Evolutionary conservation across 37 sponge, comb jelly and placozoan species (phyloP).

Genomic region (Chondrosia reniformis): DNA sequence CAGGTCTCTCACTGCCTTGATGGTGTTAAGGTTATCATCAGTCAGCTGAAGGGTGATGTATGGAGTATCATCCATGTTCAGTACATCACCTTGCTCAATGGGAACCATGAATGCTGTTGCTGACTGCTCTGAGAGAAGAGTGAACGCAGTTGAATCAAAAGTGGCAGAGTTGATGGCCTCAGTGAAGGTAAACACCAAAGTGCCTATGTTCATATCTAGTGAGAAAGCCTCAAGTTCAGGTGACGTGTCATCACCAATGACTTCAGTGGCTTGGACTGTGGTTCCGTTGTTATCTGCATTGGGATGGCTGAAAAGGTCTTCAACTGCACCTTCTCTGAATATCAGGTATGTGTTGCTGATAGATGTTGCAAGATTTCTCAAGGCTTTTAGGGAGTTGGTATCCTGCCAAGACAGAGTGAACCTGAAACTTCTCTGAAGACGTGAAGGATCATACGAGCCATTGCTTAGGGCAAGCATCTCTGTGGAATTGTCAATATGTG

Average conservation of each 20-base stretch:
- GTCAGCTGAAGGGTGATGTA: constrained; percentile 50
- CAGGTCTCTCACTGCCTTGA: constrained; percentile 59
- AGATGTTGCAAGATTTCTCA: constrained; percentile 48
- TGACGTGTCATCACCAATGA: constrained; percentile 48
- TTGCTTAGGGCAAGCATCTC: constrained; percentile 32
- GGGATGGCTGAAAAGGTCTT: constrained; percentile 59
- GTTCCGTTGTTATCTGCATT: constrained; percentile 40
- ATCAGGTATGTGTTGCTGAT: constrained; percentile 65
- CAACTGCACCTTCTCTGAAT: constrained; percentile 45
- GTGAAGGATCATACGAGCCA: background rate
- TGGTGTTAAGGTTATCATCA: constrained; percentile 61
- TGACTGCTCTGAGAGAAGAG: constrained; percentile 40
- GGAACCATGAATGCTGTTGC: constrained; percentile 23
- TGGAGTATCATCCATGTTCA: constrained; percentile 33
- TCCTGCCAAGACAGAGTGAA: constrained; percentile 36
- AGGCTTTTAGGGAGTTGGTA: constrained; percentile 52
- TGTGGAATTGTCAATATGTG: constrained; percentile 30
- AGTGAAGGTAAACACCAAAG: constrained; percentile 53
- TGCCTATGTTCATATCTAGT: constrained; percentile 65
- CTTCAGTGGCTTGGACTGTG: constrained; percentile 52
- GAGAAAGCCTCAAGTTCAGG: constrained; percentile 60
- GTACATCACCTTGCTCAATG: constrained; percentile 32
- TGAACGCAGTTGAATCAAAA: constrained; percentile 40
- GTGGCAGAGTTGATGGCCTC: constrained; percentile 71
- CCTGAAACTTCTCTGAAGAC: background rate